These are phyloP conservation scores for Thecophora atra DNA, from an alignment of 2,888 invertebrate species.

Conservation along the genomic window DNA sequence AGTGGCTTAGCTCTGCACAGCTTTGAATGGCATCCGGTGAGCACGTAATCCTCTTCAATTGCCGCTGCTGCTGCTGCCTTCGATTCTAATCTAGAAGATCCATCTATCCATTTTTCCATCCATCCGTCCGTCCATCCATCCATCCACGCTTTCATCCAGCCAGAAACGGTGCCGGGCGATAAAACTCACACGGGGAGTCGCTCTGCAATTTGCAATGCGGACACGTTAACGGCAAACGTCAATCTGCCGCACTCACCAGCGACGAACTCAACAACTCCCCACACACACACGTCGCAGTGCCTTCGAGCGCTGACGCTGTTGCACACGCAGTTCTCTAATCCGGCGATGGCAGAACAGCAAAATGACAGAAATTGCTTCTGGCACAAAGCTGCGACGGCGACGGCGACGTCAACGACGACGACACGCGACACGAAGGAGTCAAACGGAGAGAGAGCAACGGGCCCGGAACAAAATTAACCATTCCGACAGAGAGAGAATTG, in stretches of 20 bases:
- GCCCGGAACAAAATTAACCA: background rate
- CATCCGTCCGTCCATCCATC: slow-evolving; percentile 9
- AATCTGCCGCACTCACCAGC: slow-evolving; percentile 6
- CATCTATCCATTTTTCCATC: slow-evolving; percentile 28
- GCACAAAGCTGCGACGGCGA: slow-evolving; percentile 1
- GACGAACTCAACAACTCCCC: background rate
- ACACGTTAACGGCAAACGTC: slow-evolving; percentile 31
- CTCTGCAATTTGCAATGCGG: slow-evolving; percentile 23
- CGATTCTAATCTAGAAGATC: slow-evolving; percentile 40
- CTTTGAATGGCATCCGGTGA: slow-evolving; percentile 51
- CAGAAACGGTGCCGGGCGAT: background rate
- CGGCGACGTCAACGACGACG: slow-evolving; percentile 3
- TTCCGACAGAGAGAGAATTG: background rate
- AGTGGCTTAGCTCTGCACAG: slow-evolving; percentile 41
- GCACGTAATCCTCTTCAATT: slow-evolving; percentile 56
- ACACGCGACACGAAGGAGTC: background rate
- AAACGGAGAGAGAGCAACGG: background rate
- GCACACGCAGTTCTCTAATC: slow-evolving; percentile 13
- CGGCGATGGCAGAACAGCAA: slow-evolving; percentile 6
- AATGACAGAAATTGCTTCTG: slow-evolving; percentile 28
- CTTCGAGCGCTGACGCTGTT: background rate
- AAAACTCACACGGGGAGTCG: slow-evolving; percentile 27
- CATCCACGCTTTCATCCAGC: background rate
- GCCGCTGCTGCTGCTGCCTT: slow-evolving; percentile 55
- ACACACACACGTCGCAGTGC: background rate